A percentile compares a stretch with the other conserved stretches of the same genome.
phyloP scores from a whole-genome alignment of 2,113 vertebrate species.

The Erinaceus europaeus region DNA sequence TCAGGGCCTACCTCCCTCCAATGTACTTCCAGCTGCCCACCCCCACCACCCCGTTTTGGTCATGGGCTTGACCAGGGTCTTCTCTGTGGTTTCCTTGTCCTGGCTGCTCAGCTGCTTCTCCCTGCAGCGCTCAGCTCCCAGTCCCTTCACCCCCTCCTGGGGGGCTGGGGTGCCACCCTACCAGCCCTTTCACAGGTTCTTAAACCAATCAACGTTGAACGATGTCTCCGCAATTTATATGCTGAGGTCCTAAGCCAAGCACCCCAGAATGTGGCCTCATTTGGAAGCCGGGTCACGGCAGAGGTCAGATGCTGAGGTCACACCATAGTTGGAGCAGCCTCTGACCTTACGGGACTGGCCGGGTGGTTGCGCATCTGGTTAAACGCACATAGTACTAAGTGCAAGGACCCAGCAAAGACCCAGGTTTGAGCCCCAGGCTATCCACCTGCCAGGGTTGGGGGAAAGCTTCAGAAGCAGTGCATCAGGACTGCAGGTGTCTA shows the following conservation, averaged over 20 bases:
- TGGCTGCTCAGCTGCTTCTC: rapidly evolving
- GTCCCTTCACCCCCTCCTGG: no score
- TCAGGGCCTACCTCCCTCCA: rapidly evolving
- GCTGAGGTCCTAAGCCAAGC: background rate
- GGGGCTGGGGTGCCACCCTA: no score
- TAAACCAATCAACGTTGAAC: background rate
- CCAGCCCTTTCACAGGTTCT: no score
- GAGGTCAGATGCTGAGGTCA: background rate
- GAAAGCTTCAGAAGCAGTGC: no score
- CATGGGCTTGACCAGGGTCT: background rate
- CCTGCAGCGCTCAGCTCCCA: no score
- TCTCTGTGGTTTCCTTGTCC: rapidly evolving
- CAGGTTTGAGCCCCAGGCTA: no score
- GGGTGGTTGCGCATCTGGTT: no score
- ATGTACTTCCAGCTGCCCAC: background rate
- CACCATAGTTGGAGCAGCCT: background rate
- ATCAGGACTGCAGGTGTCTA: no score
- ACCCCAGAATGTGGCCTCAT: background rate
- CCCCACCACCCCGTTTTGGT: rapidly evolving
- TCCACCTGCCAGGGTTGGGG: no score
- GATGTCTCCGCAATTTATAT: background rate
- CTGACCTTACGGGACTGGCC: background rate
- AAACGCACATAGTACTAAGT: no score
- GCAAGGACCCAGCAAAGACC: no score
- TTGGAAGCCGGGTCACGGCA: background rate